phyloP scores from a whole-genome alignment of 2,113 vertebrate genomes.

The Pachyramphus minor region DNA sequence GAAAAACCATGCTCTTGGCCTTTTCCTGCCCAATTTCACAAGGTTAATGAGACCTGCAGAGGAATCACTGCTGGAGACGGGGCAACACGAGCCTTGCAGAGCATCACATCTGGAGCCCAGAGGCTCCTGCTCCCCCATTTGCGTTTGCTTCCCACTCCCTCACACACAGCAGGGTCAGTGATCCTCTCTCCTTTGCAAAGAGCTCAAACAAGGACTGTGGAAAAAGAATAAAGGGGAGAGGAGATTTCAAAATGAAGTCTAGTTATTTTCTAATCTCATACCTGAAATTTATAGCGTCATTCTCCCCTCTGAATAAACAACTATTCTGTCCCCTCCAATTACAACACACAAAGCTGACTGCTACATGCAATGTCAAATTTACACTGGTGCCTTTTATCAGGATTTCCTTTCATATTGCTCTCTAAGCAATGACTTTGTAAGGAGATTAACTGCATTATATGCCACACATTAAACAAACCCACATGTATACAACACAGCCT shows the following conservation, averaged over 20 bases:
- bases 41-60: constrained; percentile 44
- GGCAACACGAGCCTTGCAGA: constrained; percentile 13
- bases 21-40: constrained; percentile 44
- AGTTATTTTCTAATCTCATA: constrained; percentile 31
- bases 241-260: constrained; percentile 44
- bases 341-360: constrained; percentile 32
- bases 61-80: not conserved
- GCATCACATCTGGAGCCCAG: constrained; percentile 47
- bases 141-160: not conserved
- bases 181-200: not conserved
- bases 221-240: constrained; percentile 10
- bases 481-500: constrained; percentile 13
- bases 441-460: constrained; percentile 55
- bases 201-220: not conserved
- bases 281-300: constrained; percentile 40
- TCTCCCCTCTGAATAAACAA: constrained; percentile 45
- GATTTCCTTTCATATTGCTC: constrained; percentile 54
- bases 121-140: not conserved
- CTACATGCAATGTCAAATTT: constrained; percentile 54
- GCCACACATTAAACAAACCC: constrained; percentile 53
- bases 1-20: not conserved
- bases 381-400: constrained; percentile 46
- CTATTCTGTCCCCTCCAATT: constrained; percentile 45
- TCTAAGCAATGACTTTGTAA: constrained; percentile 56
- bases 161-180: not conserved